Conservation (phyloP, 2,888 invertebrate species). For the Synanthedon andrenaeformis region DNA sequence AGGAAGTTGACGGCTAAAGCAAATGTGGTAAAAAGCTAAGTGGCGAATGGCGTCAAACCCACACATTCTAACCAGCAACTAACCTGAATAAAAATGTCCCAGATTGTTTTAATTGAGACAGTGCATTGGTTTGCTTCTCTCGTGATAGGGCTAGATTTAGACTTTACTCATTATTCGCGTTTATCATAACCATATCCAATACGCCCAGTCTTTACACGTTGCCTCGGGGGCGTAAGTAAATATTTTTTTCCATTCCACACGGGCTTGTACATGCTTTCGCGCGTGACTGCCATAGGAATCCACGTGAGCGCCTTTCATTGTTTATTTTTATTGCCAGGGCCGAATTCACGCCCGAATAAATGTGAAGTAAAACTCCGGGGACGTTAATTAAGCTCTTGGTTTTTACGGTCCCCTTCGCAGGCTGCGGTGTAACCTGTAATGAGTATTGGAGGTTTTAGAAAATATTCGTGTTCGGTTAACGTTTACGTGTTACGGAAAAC, state of each 20-base stretch:
- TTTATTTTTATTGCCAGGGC: conserved; percentile 54
- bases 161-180: no score
- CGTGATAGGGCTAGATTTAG: no score
- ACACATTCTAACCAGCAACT: no score
- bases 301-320: conserved; percentile 42
- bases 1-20: no score
- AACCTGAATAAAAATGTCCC: no score
- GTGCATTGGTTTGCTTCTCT: no score
- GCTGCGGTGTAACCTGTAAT: conserved; percentile 35
- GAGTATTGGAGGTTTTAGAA: conserved; percentile 26
- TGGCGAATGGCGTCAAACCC: no score
- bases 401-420: conserved; percentile 39
- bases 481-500: conserved; percentile 3
- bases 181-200: no score
- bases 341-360: conserved; percentile 58
- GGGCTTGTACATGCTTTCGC: neutral
- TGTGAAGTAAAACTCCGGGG: conserved; percentile 35
- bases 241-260: neutral
- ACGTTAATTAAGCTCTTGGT: conserved; percentile 62
- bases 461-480: conserved; percentile 11
- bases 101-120: no score
- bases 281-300: conserved; percentile 7
- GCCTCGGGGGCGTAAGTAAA: no score
- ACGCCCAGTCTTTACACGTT: no score
- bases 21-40: no score